Percentiles rank a stretch among this genome's conserved stretches.
phyloP scores from a whole-genome alignment of 2,888 invertebrate species.

The Macrosiphum euphorbiae region DNA sequence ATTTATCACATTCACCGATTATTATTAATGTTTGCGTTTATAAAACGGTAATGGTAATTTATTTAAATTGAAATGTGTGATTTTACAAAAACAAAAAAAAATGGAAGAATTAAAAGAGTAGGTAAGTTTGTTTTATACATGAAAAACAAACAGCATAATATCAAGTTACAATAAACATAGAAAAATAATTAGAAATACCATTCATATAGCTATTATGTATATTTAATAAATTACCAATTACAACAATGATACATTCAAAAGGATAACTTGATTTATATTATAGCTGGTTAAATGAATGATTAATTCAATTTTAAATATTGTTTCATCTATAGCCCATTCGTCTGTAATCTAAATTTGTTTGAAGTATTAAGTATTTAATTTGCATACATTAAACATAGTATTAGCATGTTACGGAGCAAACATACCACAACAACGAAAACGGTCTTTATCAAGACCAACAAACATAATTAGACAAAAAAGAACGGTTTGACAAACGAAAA shows the following conservation, averaged over 20 bases:
- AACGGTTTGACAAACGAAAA: too few species aligned
- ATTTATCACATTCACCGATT: conserved; percentile 21
- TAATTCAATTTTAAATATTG: background rate
- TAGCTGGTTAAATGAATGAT: background rate
- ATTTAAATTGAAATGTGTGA: background rate
- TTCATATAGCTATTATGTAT: background rate
- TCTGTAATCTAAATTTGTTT: background rate
- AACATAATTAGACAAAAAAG: too few species aligned
- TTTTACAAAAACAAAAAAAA: background rate
- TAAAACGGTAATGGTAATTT: conserved; percentile 21
- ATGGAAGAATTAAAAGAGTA: background rate
- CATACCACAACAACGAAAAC: too few species aligned
- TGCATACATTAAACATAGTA: background rate
- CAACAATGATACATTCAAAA: background rate
- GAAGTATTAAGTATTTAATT: conserved; percentile 12
- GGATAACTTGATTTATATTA: background rate
- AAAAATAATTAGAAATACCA: background rate
- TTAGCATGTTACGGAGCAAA: too few species aligned
- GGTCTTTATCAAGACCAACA: too few species aligned
- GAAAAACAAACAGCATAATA: background rate
- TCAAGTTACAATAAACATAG: background rate
- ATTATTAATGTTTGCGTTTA: background rate
- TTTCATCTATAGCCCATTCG: background rate
- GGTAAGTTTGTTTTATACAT: background rate
- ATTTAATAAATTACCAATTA: background rate